Conservation (phyloP, 2,797 vertebrate species). For the Scomberomorus guttatus region DNA sequence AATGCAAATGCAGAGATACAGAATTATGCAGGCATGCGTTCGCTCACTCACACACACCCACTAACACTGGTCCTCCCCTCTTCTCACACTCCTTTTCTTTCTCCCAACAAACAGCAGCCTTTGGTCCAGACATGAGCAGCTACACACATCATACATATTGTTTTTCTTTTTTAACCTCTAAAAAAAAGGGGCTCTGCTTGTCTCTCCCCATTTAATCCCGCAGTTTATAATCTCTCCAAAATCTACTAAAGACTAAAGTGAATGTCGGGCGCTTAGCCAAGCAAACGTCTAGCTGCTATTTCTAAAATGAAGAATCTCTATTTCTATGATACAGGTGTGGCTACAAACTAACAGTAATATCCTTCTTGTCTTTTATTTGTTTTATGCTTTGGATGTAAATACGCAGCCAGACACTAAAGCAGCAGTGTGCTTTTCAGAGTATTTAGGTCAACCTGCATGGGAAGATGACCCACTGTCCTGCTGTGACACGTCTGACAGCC, state of each 20-base stretch:
- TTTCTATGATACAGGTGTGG: conserved; percentile 19
- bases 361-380: not conserved
- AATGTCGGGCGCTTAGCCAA: not conserved
- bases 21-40: conserved; percentile 47
- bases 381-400: not conserved
- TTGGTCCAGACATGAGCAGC: not conserved
- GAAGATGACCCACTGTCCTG: conserved; percentile 25
- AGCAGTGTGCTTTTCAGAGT: conserved; percentile 5
- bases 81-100: not conserved
- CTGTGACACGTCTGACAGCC: conserved; percentile 30
- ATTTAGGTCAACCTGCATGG: conserved; percentile 67
- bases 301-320: not conserved
- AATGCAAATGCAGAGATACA: conserved; percentile 26
- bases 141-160: not conserved
- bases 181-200: not conserved
- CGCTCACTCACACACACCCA: not conserved
- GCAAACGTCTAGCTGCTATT: not conserved
- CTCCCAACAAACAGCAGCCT: conserved; percentile 6
- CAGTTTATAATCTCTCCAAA: conserved; percentile 36
- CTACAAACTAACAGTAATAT: conserved; percentile 6
- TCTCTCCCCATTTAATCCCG: conserved; percentile 39
- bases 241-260: conserved; percentile 19
- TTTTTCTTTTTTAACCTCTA: conserved; percentile 4
- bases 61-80: not conserved
- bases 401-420: conserved; percentile 8